A percentile compares a stretch with the other conserved stretches of the same genome.
These are phyloP conservation scores for Petaurus breviceps DNA, from an alignment of 2,113 vertebrate species.

Conservation along the genomic window DNA sequence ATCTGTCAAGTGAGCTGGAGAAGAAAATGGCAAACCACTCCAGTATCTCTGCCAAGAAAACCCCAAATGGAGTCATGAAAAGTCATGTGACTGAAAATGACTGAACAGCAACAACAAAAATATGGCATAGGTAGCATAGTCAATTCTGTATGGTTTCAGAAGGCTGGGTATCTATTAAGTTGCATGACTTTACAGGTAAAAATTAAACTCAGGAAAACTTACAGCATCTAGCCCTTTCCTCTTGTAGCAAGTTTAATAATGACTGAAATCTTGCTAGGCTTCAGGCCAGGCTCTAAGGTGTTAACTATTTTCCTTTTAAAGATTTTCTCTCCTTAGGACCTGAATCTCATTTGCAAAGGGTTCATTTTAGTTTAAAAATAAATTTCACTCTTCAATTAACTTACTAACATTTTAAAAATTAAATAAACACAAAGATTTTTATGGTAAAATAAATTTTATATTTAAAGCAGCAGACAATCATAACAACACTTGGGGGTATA, in stretches of 20 bases:
- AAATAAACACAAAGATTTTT: neutral
- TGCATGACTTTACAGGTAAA: neutral
- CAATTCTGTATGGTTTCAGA: neutral
- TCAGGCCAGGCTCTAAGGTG: neutral
- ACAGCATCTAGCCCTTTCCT: neutral
- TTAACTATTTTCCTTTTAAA: neutral
- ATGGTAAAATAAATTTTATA: neutral
- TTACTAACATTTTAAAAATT: neutral
- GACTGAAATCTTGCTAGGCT: neutral
- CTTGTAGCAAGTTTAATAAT: neutral
- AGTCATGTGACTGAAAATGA: neutral
- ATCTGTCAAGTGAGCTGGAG: neutral
- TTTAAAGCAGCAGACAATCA: too few species aligned
- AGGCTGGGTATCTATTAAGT: neutral
- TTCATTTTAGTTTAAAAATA: neutral
- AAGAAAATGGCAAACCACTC: neutral
- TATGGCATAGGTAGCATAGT: neutral
- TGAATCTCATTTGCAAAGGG: neutral
- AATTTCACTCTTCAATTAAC: neutral
- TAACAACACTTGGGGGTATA: neutral
- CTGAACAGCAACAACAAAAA: neutral
- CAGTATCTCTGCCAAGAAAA: neutral
- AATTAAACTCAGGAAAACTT: neutral
- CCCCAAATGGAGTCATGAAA: neutral
- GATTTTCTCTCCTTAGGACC: neutral